These are phyloP conservation scores for Antedon bifida DNA, from an alignment of 35 echinoderm and acorn worm genomes.

Conservation along the genomic window DNA sequence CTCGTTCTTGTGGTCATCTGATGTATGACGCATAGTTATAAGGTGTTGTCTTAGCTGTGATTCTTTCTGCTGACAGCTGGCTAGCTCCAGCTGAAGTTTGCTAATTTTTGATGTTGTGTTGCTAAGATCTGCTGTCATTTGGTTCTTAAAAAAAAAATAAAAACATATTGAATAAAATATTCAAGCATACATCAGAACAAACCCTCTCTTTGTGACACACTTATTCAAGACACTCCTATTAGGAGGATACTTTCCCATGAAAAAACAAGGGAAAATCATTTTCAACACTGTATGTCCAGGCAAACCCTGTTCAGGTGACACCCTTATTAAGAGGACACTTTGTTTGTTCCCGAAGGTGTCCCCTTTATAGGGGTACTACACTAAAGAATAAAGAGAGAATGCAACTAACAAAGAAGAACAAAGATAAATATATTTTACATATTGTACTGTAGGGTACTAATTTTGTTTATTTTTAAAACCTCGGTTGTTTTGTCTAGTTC, in stretches of 20 bases:
- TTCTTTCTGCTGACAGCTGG: conserved; percentile 65
- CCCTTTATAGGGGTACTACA: too few relatives aligned
- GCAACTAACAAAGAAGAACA: too few relatives aligned
- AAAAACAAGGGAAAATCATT: neutral
- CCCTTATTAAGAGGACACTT: too few relatives aligned
- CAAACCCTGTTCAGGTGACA: too few relatives aligned
- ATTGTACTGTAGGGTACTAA: too few relatives aligned
- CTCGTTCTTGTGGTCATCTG: conserved; percentile 50
- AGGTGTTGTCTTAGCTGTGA: conserved; percentile 46
- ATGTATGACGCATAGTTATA: conserved; percentile 16
- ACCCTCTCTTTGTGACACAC: neutral
- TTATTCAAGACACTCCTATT: neutral
- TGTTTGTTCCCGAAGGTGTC: too few relatives aligned
- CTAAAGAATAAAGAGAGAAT: too few relatives aligned
- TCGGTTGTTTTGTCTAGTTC: too few relatives aligned
- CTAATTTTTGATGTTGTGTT: conserved; percentile 79
- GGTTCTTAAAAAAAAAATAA: conserved; percentile 31
- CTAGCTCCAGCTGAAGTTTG: conserved; percentile 64
- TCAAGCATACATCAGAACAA: neutral
- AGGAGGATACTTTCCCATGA: too few relatives aligned
- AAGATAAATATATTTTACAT: too few relatives aligned
- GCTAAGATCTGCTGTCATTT: conserved; percentile 74
- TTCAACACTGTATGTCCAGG: too few relatives aligned
- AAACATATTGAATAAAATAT: neutral
- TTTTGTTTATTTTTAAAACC: too few relatives aligned